Conservation (phyloP, 2,797 vertebrate genomes). For the Tamandua tetradactyla region DNA sequence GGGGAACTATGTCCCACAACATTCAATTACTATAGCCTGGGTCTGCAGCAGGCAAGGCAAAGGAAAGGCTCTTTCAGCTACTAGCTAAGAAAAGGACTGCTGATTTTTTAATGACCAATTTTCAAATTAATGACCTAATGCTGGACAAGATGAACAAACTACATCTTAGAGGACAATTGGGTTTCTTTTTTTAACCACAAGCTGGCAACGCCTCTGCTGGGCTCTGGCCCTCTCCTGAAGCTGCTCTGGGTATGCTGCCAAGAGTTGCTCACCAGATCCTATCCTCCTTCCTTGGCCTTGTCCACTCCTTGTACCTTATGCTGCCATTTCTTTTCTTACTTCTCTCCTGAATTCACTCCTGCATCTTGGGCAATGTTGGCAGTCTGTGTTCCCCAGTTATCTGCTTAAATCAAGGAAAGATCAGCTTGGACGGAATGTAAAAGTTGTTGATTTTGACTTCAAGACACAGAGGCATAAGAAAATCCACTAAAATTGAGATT, state of each 20-base stretch:
- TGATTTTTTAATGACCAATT: constrained; percentile 15
- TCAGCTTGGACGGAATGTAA: neutral
- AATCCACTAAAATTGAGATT: neutral
- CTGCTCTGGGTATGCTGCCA: constrained; percentile 49
- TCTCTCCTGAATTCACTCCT: neutral
- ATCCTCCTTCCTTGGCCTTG: neutral
- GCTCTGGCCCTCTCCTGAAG: constrained; percentile 44
- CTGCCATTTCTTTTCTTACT: neutral
- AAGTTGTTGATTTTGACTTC: neutral
- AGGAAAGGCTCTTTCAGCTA: neutral
- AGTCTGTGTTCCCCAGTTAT: neutral
- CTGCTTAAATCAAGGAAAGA: neutral
- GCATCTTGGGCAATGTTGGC: neutral
- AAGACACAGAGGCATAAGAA: neutral
- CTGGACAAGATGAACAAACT: constrained; percentile 44
- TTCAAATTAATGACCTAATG: constrained; percentile 69
- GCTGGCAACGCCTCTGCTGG: constrained; percentile 64
- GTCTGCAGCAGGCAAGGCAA: neutral
- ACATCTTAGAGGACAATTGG: constrained; percentile 34
- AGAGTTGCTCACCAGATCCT: neutral
- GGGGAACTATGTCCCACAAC: neutral
- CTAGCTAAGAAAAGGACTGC: neutral
- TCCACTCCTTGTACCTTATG: neutral
- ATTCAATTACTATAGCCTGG: neutral
- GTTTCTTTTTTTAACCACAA: constrained; percentile 69